phyloP scores from a whole-genome alignment of 2,113 vertebrate species.

The Paraplagusia blochii region DNA sequence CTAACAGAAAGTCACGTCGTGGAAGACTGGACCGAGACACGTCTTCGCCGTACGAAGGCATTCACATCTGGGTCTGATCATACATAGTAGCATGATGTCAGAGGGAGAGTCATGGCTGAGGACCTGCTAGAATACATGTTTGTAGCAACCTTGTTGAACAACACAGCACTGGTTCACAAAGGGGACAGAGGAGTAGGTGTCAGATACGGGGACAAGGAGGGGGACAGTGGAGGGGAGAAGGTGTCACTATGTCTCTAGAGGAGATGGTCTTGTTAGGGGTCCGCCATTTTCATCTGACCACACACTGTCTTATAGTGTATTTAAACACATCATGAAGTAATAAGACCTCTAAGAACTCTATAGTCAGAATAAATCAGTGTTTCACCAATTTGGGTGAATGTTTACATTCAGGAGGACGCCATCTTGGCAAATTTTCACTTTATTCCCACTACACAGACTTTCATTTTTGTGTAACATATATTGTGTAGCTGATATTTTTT shows the following conservation, averaged over 20 bases:
- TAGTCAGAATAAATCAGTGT: too few species aligned
- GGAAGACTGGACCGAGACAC: too few species aligned
- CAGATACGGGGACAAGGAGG: conserved; percentile 39
- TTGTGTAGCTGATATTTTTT: too few species aligned
- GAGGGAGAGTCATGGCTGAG: conserved; percentile 47
- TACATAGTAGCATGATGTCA: conserved; percentile 57
- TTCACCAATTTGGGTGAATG: too few species aligned
- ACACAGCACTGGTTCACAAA: conserved; percentile 23
- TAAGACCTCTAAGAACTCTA: too few species aligned
- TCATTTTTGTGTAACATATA: too few species aligned
- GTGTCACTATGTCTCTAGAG: conserved; percentile 47
- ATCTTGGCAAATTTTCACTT: too few species aligned
- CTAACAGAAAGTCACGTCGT: too few species aligned
- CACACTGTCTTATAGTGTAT: neutral
- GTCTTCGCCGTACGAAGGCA: neutral
- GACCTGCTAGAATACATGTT: conserved; percentile 34
- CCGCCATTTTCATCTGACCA: conserved; percentile 8
- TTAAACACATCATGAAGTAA: too few species aligned
- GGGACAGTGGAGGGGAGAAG: conserved; percentile 18
- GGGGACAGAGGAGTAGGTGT: conserved; percentile 22
- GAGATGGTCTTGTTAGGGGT: conserved; percentile 30
- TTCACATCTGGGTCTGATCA: conserved; percentile 74
- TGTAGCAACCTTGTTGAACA: conserved; percentile 43
- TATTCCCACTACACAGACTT: too few species aligned
- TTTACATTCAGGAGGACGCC: too few species aligned